Conservation (phyloP, 2,113 vertebrate species). For the Perca schrenkii region DNA sequence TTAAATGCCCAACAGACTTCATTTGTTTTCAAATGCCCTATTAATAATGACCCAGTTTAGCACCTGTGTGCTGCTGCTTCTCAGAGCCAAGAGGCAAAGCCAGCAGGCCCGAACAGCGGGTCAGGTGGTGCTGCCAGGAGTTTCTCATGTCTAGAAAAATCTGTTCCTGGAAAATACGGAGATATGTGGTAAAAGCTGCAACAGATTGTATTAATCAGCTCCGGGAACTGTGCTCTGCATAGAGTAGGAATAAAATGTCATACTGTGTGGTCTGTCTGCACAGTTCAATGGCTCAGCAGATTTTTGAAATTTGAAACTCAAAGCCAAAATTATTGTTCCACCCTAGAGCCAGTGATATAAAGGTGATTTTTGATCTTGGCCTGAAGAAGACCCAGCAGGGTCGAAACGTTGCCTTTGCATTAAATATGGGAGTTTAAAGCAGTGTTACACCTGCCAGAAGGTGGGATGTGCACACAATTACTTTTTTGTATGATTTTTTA, state of each 20-base stretch:
- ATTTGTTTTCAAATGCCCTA: constrained; percentile 12
- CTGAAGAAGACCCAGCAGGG: too few relatives aligned
- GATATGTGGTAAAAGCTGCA: constrained; percentile 33
- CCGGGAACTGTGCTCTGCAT: background rate
- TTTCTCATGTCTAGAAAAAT: constrained; percentile 25
- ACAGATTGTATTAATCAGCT: constrained; percentile 43
- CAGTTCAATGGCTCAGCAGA: background rate
- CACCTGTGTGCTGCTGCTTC: constrained; percentile 16
- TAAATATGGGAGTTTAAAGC: too few relatives aligned
- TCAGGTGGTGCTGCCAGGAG: constrained; percentile 52
- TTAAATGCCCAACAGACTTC: constrained; percentile 25
- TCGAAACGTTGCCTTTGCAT: too few relatives aligned
- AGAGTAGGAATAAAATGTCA: background rate
- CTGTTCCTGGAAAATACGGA: constrained; percentile 19
- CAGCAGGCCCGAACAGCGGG: constrained; percentile 37
- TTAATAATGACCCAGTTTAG: constrained; percentile 43
- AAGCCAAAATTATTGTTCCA: background rate
- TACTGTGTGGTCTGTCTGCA: background rate
- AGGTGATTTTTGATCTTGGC: constrained; percentile 17
- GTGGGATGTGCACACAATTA: too few relatives aligned
- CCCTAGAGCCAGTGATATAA: background rate
- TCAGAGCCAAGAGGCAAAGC: constrained; percentile 41
- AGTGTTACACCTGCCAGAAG: too few relatives aligned
- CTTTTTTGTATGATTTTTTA: constrained; percentile 9
- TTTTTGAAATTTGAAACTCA: constrained; percentile 2